phyloP scores from a whole-genome alignment of 2,888 invertebrate genomes.

The Ophion ventricosus region DNA sequence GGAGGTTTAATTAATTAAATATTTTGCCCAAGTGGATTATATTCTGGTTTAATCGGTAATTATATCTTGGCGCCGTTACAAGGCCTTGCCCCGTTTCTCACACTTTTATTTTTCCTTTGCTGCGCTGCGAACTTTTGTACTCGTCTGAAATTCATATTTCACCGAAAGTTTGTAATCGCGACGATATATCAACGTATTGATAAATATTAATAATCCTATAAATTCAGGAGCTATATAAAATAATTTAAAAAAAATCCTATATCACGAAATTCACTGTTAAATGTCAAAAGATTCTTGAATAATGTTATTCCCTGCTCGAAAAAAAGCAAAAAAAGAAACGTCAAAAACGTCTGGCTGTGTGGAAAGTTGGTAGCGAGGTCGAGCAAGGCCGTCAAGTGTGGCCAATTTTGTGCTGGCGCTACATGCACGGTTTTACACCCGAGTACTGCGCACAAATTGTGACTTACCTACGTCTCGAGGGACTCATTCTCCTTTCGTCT shows the following conservation, averaged over 20 bases:
- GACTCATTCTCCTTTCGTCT: slow-evolving; percentile 1
- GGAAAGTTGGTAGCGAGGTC: slow-evolving; percentile 63
- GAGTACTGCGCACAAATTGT: slow-evolving; percentile 9
- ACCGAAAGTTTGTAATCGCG: neutral
- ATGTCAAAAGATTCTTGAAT: neutral
- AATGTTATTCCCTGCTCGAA: neutral
- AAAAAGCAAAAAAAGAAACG: neutral
- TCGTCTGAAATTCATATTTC: neutral
- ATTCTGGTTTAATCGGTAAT: slow-evolving; percentile 33
- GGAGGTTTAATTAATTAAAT: slow-evolving; percentile 52
- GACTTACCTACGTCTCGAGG: neutral
- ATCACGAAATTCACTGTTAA: neutral
- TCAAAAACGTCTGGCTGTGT: slow-evolving; percentile 22
- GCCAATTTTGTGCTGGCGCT: slow-evolving; percentile 54
- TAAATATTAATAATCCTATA: slow-evolving; percentile 1
- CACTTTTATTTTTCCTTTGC: slow-evolving; percentile 6
- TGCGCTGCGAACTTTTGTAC: neutral
- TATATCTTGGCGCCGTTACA: slow-evolving; percentile 47
- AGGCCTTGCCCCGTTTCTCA: slow-evolving; percentile 55
- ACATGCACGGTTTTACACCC: slow-evolving; percentile 48
- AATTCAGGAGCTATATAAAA: neutral
- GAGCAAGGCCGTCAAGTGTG: slow-evolving; percentile 56
- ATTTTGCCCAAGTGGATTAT: slow-evolving; percentile 29
- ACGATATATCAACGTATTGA: slow-evolving; percentile 1
- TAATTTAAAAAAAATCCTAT: neutral